These are phyloP conservation scores for Macrostomum lignano DNA, from an alignment of 1,140 invertebrate species.

Conservation along the genomic window DNA sequence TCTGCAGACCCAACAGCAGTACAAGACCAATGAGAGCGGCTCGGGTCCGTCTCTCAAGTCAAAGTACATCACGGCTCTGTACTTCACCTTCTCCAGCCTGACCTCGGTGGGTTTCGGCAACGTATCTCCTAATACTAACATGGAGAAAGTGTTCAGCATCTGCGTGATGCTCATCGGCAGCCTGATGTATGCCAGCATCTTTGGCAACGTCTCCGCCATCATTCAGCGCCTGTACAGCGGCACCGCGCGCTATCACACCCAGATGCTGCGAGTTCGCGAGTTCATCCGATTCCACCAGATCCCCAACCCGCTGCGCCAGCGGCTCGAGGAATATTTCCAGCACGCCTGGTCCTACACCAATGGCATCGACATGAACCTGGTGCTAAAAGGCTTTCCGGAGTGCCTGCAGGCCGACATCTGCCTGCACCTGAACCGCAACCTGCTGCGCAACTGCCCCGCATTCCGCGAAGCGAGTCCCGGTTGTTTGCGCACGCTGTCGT, in stretches of 20 bases:
- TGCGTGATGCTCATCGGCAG: constrained; percentile 98
- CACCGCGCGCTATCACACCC: constrained; percentile 95
- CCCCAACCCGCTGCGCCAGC: constrained; percentile 79
- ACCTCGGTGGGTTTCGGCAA: constrained; percentile 90
- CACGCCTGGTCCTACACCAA: constrained; percentile 99
- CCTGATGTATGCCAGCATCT: constrained; percentile 87
- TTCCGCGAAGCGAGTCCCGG: constrained; percentile 42
- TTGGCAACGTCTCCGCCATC: constrained; percentile 96
- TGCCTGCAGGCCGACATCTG: constrained; percentile 99
- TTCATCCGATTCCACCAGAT: constrained; percentile 99
- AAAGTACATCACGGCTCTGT: constrained; percentile 60
- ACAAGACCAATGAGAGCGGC: constrained; percentile 10
- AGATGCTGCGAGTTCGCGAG: constrained; percentile 96
- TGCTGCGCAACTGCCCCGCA: constrained; percentile 66
- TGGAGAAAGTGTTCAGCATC: constrained; percentile 91
- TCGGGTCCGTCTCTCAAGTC: constrained; percentile 13
- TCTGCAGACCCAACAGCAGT: constrained; percentile 25
- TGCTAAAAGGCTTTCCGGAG: constrained; percentile 81
- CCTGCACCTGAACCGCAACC: constrained; percentile 86
- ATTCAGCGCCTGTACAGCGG: constrained; percentile 99
- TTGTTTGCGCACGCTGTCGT: constrained; percentile 17
- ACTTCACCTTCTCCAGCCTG: constrained; percentile 97
- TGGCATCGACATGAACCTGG: constrained; percentile 85
- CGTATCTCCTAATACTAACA: constrained; percentile 82
- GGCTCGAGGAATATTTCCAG: constrained; percentile 98